phyloP scores from a whole-genome alignment of 2,888 invertebrate genomes.

The Lobophora halterata region DNA sequence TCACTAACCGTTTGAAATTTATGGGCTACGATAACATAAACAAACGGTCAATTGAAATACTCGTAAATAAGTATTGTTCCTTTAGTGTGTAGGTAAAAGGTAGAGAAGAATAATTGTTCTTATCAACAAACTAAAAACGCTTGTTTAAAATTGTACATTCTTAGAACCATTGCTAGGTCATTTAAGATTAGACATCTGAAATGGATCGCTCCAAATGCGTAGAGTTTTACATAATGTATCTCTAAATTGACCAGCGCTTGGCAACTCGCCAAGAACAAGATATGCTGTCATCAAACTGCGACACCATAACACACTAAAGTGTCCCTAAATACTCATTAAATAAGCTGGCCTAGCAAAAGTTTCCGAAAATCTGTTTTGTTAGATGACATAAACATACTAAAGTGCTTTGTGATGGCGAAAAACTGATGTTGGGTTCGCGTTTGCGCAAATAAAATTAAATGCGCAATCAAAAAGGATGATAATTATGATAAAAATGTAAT shows the following conservation, averaged over 20 bases:
- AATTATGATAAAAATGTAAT: too few relatives aligned
- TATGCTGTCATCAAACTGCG: slow-evolving; percentile 29
- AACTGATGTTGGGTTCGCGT: too few relatives aligned
- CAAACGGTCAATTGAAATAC: slow-evolving; percentile 8
- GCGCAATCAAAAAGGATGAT: too few relatives aligned
- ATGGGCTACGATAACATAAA: slow-evolving; percentile 16
- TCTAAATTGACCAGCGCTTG: slow-evolving; percentile 23
- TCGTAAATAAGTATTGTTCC: too few relatives aligned
- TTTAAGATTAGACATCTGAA: slow-evolving; percentile 2
- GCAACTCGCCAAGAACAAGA: slow-evolving; percentile 33
- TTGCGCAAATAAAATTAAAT: too few relatives aligned
- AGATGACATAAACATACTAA: too few relatives aligned
- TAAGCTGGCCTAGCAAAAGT: too few relatives aligned
- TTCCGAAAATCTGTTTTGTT: too few relatives aligned
- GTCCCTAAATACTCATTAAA: slow-evolving; percentile 3
- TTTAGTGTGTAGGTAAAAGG: slow-evolving; percentile 12
- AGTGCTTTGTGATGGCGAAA: too few relatives aligned
- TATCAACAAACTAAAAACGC: too few relatives aligned
- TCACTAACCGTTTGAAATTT: slow-evolving; percentile 14
- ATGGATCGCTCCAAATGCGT: neutral
- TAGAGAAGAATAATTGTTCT: slow-evolving; percentile 7
- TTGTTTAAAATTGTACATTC: slow-evolving; percentile 3
- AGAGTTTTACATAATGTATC: slow-evolving; percentile 8
- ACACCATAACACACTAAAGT: slow-evolving; percentile 16
- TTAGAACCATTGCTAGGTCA: neutral